A percentile compares a stretch with the other conserved stretches of the same genome.
Evolutionary conservation across 2,797 vertebrate species (phyloP).

Genomic region (Agapornis canus): DNA sequence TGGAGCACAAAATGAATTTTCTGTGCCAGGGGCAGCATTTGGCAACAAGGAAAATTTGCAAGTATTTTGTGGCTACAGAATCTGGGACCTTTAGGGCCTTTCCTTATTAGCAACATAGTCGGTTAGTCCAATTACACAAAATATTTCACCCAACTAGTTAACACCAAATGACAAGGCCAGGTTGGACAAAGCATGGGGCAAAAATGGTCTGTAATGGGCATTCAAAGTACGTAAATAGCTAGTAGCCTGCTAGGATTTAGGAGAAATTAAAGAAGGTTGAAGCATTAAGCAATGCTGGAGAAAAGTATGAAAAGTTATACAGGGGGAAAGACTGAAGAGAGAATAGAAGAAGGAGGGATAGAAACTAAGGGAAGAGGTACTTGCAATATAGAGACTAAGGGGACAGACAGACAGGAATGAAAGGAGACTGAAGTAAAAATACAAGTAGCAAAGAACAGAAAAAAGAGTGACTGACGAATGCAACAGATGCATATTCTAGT

Average conservation of each 20-base stretch:
- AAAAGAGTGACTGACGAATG: not conserved
- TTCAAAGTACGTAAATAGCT: not conserved
- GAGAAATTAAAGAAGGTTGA: not conserved
- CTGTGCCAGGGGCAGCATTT: slow-evolving; percentile 43
- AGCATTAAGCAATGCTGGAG: not conserved
- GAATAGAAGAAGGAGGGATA: not conserved
- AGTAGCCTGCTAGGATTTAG: not conserved
- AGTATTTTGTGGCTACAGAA: slow-evolving; percentile 19
- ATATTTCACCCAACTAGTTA: slow-evolving; percentile 6
- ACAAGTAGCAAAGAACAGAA: not conserved
- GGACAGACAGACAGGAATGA: not conserved
- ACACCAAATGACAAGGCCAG: not conserved
- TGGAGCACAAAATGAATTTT: slow-evolving; percentile 63
- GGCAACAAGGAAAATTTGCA: not conserved
- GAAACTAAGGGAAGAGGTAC: not conserved
- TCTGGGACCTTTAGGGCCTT: slow-evolving; percentile 20
- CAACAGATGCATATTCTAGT: rapidly evolving
- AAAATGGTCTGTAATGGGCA: not conserved
- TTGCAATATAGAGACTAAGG: not conserved
- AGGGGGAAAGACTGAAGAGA: not conserved
- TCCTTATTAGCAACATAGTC: not conserved
- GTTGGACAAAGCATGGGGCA: not conserved
- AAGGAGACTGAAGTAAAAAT: not conserved
- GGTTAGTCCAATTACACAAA: slow-evolving; percentile 11
- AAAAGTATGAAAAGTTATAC: not conserved